A percentile compares a stretch with the other conserved stretches of the same genome.
phyloP scores from a whole-genome alignment of 1,140 invertebrate species.

The Hyles vespertilio region DNA sequence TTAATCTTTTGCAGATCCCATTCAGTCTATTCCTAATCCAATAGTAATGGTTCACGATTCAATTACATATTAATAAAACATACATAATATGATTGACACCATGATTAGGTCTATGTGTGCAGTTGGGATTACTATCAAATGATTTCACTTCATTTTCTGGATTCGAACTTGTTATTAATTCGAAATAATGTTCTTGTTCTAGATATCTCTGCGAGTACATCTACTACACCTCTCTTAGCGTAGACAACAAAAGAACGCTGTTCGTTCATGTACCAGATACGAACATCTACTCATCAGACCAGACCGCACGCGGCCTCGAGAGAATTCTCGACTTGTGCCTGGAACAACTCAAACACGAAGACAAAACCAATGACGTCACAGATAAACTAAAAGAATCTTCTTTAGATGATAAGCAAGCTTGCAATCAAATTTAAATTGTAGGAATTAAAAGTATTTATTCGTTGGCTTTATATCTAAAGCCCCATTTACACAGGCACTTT shows the following conservation, averaged over 20 bases:
- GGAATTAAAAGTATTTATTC: too few relatives aligned
- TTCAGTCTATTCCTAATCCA: too few relatives aligned
- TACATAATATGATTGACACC: too few relatives aligned
- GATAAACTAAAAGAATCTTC: constrained; percentile 28
- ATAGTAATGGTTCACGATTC: too few relatives aligned
- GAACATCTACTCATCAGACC: constrained; percentile 63
- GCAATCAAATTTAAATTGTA: too few relatives aligned
- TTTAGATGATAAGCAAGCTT: constrained; percentile 8
- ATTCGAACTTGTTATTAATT: neutral
- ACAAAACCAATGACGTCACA: constrained; percentile 20
- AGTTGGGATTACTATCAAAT: too few relatives aligned
- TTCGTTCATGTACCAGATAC: constrained; percentile 82
- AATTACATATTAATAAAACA: too few relatives aligned
- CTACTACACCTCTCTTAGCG: constrained; percentile 79
- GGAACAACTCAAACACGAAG: constrained; percentile 41
- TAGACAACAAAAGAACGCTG: constrained; percentile 74
- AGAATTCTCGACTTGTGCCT: constrained; percentile 73
- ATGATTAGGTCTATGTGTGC: too few relatives aligned
- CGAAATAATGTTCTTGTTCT: constrained; percentile 27
- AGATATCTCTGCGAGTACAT: constrained; percentile 83
- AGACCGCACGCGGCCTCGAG: constrained; percentile 76
- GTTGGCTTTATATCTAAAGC: too few relatives aligned
- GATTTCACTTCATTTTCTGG: too few relatives aligned
- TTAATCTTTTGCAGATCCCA: too few relatives aligned
- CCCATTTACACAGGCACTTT: too few relatives aligned